A percentile compares a stretch with the other conserved stretches of the same genome.
These are phyloP conservation scores for Catostylus mosaicus DNA, from an alignment of 30 jellyfish, hydroid and myxozoan genomes.

Conservation along the genomic window DNA sequence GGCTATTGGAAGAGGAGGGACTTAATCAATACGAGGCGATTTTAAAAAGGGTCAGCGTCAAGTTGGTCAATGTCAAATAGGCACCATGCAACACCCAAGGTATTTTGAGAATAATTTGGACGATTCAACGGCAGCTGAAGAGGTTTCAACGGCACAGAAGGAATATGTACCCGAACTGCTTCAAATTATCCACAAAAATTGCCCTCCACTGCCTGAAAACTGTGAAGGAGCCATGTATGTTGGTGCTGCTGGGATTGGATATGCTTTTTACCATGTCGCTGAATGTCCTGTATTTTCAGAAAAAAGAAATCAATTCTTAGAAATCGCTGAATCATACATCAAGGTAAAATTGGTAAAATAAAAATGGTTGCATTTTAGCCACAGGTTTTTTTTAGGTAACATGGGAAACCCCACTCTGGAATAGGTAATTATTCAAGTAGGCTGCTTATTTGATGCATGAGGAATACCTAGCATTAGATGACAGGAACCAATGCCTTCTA, in stretches of 20 bases:
- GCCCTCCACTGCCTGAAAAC: constrained; percentile 94
- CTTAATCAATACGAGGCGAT: constrained; percentile 14
- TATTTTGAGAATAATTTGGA: constrained; percentile 83
- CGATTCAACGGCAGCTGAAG: constrained; percentile 81
- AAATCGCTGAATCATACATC: constrained; percentile 87
- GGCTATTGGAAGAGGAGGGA: constrained; percentile 7
- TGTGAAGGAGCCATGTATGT: constrained; percentile 96
- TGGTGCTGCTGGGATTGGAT: constrained; percentile 99
- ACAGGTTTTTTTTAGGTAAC: not conserved
- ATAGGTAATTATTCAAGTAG: too few relatives aligned
- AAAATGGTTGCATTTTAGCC: not conserved
- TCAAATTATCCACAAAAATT: constrained; percentile 83
- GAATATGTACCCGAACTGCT: constrained; percentile 93
- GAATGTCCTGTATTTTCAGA: constrained; percentile 90
- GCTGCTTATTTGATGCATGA: too few relatives aligned
- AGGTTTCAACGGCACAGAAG: constrained; percentile 88
- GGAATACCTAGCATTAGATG: too few relatives aligned
- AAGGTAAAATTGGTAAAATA: constrained; percentile 67
- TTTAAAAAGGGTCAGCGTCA: not conserved
- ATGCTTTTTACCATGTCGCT: constrained; percentile 97
- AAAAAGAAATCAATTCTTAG: constrained; percentile 71
- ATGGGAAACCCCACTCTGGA: too few relatives aligned
- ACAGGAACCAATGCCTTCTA: too few relatives aligned
- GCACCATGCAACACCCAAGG: constrained; percentile 92
- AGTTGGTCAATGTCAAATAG: not conserved